Evolutionary conservation across 2,888 invertebrate genomes (phyloP).

Genomic region (Kuschelorhynchus macadamiae): DNA sequence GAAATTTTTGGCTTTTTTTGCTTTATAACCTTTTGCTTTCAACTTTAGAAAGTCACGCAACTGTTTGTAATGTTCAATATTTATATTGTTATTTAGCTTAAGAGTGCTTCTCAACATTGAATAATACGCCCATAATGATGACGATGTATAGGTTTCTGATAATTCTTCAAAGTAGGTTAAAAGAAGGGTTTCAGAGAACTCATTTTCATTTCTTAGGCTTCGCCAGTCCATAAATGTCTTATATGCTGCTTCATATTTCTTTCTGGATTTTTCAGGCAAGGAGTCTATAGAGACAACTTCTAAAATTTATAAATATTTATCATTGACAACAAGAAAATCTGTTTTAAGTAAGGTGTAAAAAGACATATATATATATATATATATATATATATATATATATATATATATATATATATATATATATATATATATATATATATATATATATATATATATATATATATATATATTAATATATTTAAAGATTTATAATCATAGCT

Average conservation of each 20-base stretch:
- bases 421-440: too few relatives aligned
- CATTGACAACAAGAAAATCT: too few relatives aligned
- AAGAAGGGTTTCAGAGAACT: conserved; percentile 51
- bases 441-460: too few relatives aligned
- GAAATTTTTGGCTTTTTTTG: conserved; percentile 59
- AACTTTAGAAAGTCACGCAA: conserved; percentile 54
- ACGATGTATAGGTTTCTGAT: conserved; percentile 25
- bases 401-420: too few relatives aligned
- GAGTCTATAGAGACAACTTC: not conserved
- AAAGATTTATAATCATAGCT: too few relatives aligned
- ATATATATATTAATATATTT: too few relatives aligned
- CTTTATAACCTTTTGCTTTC: conserved; percentile 53
- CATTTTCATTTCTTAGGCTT: conserved; percentile 27
- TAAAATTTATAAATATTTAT: too few relatives aligned
- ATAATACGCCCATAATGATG: conserved; percentile 24
- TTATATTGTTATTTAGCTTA: conserved; percentile 14
- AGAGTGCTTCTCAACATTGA: conserved; percentile 23
- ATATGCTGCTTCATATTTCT: conserved; percentile 47
- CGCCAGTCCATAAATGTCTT: conserved; percentile 52
- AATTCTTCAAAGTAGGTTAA: conserved; percentile 50
- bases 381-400: too few relatives aligned
- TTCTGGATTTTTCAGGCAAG: conserved; percentile 43
- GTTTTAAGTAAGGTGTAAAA: too few relatives aligned
- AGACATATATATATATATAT: too few relatives aligned
- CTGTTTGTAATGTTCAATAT: conserved; percentile 47